These are phyloP conservation scores for Heliconius ismenius DNA, from an alignment of 2,888 invertebrate genomes.

Conservation along the genomic window DNA sequence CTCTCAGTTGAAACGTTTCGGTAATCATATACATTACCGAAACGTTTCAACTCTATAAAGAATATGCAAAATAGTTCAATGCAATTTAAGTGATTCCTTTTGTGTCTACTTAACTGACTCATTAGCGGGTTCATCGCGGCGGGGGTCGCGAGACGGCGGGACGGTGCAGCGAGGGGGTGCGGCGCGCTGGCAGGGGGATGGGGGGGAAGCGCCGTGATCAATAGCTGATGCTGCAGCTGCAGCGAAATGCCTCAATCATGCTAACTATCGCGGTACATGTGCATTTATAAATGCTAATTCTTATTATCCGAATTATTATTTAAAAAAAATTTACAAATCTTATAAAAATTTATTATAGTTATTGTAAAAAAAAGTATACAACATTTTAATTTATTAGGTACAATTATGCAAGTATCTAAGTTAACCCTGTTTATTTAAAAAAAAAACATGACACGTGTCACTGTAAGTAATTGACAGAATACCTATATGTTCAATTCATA, in stretches of 20 bases:
- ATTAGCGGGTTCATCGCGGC: slow-evolving; percentile 44
- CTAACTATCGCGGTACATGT: slow-evolving; percentile 15
- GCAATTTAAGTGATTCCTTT: background rate
- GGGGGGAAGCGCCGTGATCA: slow-evolving; percentile 47
- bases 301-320: background rate
- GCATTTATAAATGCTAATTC: slow-evolving; percentile 8
- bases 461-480: background rate
- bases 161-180: slow-evolving; percentile 34
- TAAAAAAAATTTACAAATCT: background rate
- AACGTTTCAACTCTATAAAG: too few species aligned
- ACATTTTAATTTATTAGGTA: too few species aligned
- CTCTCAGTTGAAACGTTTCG: too few species aligned
- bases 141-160: slow-evolving; percentile 40
- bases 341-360: background rate
- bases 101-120: slow-evolving; percentile 33
- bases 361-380: background rate
- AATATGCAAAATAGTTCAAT: slow-evolving; percentile 5
- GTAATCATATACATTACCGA: too few species aligned
- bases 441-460: too few species aligned
- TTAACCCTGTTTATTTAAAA: too few species aligned
- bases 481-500: background rate
- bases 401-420: too few species aligned
- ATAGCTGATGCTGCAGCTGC: slow-evolving; percentile 69
- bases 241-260: slow-evolving; percentile 38
- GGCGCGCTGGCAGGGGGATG: slow-evolving; percentile 35